Conservation (phyloP, 2,113 vertebrate species). For the Colinus virginianus region DNA sequence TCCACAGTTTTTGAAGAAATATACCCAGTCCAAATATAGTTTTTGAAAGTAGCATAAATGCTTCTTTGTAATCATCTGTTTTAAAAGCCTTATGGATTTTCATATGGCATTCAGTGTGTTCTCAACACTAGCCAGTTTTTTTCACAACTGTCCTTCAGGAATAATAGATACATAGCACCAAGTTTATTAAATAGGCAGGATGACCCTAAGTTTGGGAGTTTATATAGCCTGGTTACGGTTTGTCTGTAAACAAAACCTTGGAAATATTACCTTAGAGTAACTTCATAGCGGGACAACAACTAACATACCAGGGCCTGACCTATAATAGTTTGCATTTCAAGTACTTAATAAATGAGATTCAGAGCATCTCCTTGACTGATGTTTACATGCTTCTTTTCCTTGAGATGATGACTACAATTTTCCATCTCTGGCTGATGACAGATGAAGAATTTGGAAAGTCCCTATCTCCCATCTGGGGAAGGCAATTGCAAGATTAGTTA, state of each 20-base stretch:
- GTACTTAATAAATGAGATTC: slow-evolving; percentile 17
- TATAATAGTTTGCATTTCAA: slow-evolving; percentile 28
- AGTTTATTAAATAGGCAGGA: neutral
- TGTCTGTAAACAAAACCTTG: slow-evolving; percentile 46
- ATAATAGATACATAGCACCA: neutral
- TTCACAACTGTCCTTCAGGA: slow-evolving; percentile 3
- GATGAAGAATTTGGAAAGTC: slow-evolving; percentile 53
- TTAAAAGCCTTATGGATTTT: neutral
- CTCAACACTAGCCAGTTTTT: neutral
- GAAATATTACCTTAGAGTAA: neutral
- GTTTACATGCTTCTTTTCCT: slow-evolving; percentile 24
- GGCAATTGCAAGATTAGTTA: slow-evolving; percentile 25
- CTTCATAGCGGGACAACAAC: neutral
- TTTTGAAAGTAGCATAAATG: neutral
- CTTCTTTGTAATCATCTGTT: neutral
- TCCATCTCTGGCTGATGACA: slow-evolving; percentile 33
- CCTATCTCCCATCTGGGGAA: slow-evolving; percentile 4
- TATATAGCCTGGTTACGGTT: slow-evolving; percentile 8
- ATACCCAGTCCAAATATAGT: neutral
- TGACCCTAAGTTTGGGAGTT: neutral
- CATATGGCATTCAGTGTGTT: neutral
- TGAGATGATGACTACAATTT: slow-evolving; percentile 40
- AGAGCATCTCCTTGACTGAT: slow-evolving; percentile 22
- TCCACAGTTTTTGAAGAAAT: neutral
- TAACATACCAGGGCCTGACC: slow-evolving; percentile 11